Percentiles rank a stretch among this genome's conserved stretches.
These are phyloP conservation scores for Potamarius usumacintae DNA, from an alignment of 2,113 vertebrate species.

Conservation along the genomic window DNA sequence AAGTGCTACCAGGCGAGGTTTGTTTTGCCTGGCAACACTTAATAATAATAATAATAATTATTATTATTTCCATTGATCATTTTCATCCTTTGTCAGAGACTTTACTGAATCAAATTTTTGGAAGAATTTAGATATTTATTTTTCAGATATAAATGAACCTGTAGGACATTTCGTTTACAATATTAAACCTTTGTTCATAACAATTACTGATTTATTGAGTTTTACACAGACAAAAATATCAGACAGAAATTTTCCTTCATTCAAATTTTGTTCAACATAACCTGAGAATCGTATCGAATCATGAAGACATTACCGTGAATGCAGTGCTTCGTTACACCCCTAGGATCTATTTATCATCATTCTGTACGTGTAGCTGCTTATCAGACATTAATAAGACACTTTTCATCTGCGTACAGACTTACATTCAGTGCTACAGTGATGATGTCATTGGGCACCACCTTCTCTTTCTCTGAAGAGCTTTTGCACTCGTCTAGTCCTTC, in stretches of 20 bases:
- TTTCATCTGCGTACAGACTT: conserved; percentile 68
- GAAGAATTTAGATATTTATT: no score
- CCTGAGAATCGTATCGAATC: neutral
- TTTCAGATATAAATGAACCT: no score
- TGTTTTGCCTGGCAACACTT: no score
- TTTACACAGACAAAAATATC: neutral
- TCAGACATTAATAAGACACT: neutral
- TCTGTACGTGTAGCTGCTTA: neutral
- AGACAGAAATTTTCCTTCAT: neutral
- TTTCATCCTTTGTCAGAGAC: no score
- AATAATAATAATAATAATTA: no score
- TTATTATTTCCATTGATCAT: no score
- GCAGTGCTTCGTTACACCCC: neutral
- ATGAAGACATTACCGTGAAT: neutral
- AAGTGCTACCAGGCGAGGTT: no score
- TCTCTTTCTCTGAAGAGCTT: conserved; percentile 84
- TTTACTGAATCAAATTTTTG: no score
- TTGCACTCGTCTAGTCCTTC: conserved; percentile 90
- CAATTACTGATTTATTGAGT: no score
- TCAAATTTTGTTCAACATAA: neutral
- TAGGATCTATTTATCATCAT: neutral
- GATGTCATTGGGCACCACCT: conserved; percentile 79
- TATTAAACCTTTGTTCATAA: no score
- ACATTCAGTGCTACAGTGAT: conserved; percentile 92
- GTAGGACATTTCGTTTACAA: no score